Conservation (phyloP, 2,113 vertebrate species). For the Upupa epops region DNA sequence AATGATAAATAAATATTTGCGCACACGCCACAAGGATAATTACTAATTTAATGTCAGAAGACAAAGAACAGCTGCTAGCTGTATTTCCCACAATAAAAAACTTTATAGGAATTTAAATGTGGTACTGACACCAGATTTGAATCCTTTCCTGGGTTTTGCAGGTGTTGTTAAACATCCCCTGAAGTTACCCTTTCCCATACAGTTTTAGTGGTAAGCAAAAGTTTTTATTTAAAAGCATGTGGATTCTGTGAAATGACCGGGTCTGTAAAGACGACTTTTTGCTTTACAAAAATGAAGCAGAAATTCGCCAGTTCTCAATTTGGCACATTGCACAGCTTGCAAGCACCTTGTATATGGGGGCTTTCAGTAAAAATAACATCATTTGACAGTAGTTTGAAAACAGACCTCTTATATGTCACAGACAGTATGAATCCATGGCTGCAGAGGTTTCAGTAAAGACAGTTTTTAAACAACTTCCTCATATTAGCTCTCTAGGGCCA, state of each 20-base stretch:
- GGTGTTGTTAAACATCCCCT: neutral
- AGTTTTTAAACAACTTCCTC: neutral
- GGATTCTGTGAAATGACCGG: neutral
- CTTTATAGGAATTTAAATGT: neutral
- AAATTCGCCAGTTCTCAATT: neutral
- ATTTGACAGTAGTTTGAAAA: neutral
- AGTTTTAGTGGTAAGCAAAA: neutral
- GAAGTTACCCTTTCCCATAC: neutral
- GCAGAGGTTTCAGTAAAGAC: neutral
- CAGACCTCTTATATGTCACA: neutral
- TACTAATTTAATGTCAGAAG: neutral
- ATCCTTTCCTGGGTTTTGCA: neutral
- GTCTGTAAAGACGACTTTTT: neutral
- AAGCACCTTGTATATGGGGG: neutral
- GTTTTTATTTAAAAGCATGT: neutral
- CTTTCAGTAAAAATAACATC: neutral
- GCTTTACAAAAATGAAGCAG: neutral
- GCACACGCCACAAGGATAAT: neutral
- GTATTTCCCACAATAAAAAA: neutral
- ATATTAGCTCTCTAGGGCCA: neutral
- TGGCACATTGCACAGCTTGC: neutral
- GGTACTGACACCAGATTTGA: neutral
- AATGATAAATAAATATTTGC: conserved; percentile 48
- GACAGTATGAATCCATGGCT: neutral
- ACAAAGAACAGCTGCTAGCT: neutral